Evolutionary conservation across 37 sponge, comb jelly and placozoan species (phyloP).

Genomic region (Chondrosia reniformis): DNA sequence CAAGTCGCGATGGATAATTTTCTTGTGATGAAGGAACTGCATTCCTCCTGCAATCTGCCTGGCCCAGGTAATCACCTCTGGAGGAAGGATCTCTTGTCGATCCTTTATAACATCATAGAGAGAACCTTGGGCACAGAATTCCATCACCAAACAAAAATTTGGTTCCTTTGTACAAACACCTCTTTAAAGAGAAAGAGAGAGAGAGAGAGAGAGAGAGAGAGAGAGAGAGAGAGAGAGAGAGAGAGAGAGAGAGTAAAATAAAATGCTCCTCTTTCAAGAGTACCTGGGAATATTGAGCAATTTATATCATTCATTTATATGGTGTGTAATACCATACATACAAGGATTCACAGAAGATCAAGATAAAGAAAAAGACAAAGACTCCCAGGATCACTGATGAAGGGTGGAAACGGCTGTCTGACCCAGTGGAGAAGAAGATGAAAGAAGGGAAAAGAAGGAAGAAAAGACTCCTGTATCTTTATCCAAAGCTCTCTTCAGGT

Average conservation of each 20-base stretch:
- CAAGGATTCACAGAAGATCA: too few relatives aligned
- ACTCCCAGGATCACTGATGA: too few relatives aligned
- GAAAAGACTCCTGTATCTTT: too few relatives aligned
- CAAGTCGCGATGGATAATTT: constrained; percentile 82
- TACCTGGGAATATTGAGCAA: too few relatives aligned
- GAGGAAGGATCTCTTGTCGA: constrained; percentile 56
- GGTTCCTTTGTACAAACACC: constrained; percentile 76
- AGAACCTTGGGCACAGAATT: constrained; percentile 70
- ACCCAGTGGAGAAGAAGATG: too few relatives aligned
- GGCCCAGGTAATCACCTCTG: constrained; percentile 69
- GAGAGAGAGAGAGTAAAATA: not conserved
- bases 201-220: not conserved
- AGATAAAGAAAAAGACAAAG: too few relatives aligned
- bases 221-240: not conserved
- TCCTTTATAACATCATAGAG: constrained; percentile 67
- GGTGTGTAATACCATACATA: too few relatives aligned
- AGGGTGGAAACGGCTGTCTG: too few relatives aligned
- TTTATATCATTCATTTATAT: too few relatives aligned
- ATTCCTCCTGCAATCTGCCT: constrained; percentile 83
- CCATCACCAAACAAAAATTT: constrained; percentile 81
- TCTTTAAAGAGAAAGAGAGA: constrained; percentile 20
- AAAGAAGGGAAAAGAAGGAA: too few relatives aligned
- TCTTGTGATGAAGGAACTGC: constrained; percentile 82
- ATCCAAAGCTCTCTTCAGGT: too few relatives aligned
- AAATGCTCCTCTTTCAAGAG: too few relatives aligned